Evolutionary conservation across 2,797 vertebrate species (phyloP).

Genomic region (Muraenolepis orangiensis): DNA sequence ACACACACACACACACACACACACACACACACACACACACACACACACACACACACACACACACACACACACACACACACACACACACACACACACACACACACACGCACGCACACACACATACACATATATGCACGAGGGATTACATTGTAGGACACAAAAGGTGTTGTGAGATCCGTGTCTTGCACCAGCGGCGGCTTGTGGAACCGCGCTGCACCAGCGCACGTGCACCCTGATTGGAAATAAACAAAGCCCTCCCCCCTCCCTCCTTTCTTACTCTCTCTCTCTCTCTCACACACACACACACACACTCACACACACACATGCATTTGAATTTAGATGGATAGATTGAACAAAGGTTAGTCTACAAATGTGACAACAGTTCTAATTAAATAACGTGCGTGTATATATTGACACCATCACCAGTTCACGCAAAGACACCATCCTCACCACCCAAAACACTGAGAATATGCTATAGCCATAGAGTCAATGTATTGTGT

Average conservation of each 20-base stretch:
- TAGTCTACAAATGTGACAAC: too few species aligned
- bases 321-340: too few species aligned
- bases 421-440: not conserved
- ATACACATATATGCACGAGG: too few species aligned
- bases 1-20: not conserved
- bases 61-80: slow-evolving; percentile 23
- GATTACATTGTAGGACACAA: too few species aligned
- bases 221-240: not conserved
- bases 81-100: slow-evolving; percentile 9
- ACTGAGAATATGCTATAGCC: not conserved
- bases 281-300: slow-evolving; percentile 30
- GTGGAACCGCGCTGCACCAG: not conserved
- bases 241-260: not conserved
- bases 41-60: slow-evolving; percentile 34
- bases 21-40: slow-evolving; percentile 13
- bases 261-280: not conserved
- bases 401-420: too few species aligned
- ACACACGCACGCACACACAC: slow-evolving; percentile 16
- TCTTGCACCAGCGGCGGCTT: not conserved
- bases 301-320: slow-evolving; percentile 25
- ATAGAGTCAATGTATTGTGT: not conserved
- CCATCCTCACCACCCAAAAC: not conserved
- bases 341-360: too few species aligned
- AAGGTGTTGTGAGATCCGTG: not conserved
- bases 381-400: too few species aligned